Evolutionary conservation across 2,888 invertebrate genomes (phyloP).

Genomic region (Hermaeophaga mercurialis): DNA sequence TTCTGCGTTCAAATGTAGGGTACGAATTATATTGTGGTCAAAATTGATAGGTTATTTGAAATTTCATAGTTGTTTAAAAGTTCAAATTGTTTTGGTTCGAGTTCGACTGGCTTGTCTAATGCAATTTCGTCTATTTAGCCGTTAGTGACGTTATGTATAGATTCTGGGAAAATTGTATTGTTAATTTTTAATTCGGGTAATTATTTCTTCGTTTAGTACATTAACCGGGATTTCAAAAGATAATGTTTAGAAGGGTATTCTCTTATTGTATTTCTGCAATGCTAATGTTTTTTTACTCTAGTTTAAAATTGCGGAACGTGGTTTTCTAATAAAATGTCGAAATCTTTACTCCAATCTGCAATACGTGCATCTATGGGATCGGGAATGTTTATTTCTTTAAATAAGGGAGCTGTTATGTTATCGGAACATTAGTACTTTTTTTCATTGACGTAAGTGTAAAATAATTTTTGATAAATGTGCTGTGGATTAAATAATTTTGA

Average conservation of each 20-base stretch:
- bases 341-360: slow-evolving; percentile 4
- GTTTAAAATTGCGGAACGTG: neutral
- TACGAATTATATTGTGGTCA: neutral
- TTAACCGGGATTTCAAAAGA: neutral
- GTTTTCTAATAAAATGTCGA: neutral
- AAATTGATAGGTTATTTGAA: neutral
- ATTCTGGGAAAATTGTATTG: neutral
- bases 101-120: too few relatives aligned
- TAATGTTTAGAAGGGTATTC: neutral
- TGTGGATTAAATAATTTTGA: neutral
- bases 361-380: slow-evolving; percentile 1
- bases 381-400: neutral
- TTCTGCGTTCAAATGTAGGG: slow-evolving; percentile 1
- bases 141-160: neutral
- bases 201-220: neutral
- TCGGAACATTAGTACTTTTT: neutral
- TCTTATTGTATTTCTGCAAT: neutral
- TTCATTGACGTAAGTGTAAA: slow-evolving; percentile 7
- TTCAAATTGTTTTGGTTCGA: too few relatives aligned
- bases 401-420: neutral
- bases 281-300: neutral
- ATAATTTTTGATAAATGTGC: neutral
- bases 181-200: slow-evolving; percentile 4
- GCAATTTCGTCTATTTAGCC: slow-evolving; percentile 2
- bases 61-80: too few relatives aligned